A percentile compares a stretch with the other conserved stretches of the same genome.
Evolutionary conservation across 2,113 vertebrate species (phyloP).

Genomic region (Salvator merianae): DNA sequence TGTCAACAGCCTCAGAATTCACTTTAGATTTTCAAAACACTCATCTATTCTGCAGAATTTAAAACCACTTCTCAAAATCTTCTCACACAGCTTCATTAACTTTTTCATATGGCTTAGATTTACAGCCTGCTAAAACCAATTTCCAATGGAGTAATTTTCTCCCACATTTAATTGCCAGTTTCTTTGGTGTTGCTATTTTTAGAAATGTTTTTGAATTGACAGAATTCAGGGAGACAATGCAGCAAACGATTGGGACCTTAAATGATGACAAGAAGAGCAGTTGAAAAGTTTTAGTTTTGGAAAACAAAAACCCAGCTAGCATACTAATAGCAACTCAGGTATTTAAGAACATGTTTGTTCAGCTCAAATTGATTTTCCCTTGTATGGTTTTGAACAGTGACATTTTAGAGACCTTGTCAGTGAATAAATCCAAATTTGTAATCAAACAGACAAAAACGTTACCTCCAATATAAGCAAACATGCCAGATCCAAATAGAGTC

Average conservation of each 20-base stretch:
- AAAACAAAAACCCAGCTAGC: slow-evolving; percentile 17
- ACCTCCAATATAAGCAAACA: not conserved
- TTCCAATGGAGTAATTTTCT: slow-evolving; percentile 20
- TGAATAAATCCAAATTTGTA: not conserved
- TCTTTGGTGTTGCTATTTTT: slow-evolving; percentile 3
- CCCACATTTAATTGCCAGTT: not conserved
- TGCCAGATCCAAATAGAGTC: not conserved
- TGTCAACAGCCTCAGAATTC: not conserved
- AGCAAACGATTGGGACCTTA: slow-evolving; percentile 3
- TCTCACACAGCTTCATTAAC: not conserved
- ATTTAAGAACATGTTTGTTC: slow-evolving; percentile 7
- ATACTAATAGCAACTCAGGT: slow-evolving; percentile 5
- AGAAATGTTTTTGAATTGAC: slow-evolving; percentile 12
- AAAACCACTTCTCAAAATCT: not conserved
- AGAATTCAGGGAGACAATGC: slow-evolving; percentile 26
- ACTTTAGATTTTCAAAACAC: slow-evolving; percentile 4
- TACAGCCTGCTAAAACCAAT: not conserved
- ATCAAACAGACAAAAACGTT: not conserved
- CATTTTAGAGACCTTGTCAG: not conserved
- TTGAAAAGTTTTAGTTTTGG: slow-evolving; percentile 37
- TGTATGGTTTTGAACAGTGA: slow-evolving; percentile 11
- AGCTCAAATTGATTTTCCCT: slow-evolving; percentile 32
- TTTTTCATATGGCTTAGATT: not conserved
- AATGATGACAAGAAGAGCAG: slow-evolving; percentile 11
- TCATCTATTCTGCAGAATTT: not conserved